Percentiles rank a stretch among this genome's conserved stretches.
These are phyloP conservation scores for Cephalopterus ornatus DNA, from an alignment of 2,113 vertebrate species.

Conservation along the genomic window DNA sequence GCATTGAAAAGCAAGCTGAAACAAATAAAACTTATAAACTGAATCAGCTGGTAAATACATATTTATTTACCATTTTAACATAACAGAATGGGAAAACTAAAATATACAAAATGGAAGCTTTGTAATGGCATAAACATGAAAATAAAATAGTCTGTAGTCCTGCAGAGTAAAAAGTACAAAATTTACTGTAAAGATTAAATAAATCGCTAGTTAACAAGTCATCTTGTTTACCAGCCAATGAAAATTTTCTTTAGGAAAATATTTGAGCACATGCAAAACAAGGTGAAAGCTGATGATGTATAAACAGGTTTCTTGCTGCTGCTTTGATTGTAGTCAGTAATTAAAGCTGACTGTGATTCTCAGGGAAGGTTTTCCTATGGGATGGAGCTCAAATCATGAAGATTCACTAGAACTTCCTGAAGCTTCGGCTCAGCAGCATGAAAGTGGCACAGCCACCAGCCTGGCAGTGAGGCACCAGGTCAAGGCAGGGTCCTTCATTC, in stretches of 20 bases:
- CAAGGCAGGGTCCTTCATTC: background rate
- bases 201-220: background rate
- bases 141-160: background rate
- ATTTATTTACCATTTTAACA: background rate
- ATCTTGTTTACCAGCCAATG: background rate
- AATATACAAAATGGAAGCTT: background rate
- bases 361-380: background rate
- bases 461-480: background rate
- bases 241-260: background rate
- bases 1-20: background rate
- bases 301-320: background rate
- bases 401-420: background rate
- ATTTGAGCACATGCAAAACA: background rate
- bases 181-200: background rate
- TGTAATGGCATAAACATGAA: background rate
- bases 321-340: background rate
- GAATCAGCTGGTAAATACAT: background rate
- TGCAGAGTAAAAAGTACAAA: background rate
- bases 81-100: background rate
- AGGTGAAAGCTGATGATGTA: background rate
- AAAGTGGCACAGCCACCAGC: background rate
- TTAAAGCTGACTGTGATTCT: background rate
- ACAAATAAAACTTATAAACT: background rate
- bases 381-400: background rate
- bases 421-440: background rate